Base-by-base conservation (phyloP, 30 jellyfish, hydroid and myxozoan genomes). In the Mastigias papua region DNA sequence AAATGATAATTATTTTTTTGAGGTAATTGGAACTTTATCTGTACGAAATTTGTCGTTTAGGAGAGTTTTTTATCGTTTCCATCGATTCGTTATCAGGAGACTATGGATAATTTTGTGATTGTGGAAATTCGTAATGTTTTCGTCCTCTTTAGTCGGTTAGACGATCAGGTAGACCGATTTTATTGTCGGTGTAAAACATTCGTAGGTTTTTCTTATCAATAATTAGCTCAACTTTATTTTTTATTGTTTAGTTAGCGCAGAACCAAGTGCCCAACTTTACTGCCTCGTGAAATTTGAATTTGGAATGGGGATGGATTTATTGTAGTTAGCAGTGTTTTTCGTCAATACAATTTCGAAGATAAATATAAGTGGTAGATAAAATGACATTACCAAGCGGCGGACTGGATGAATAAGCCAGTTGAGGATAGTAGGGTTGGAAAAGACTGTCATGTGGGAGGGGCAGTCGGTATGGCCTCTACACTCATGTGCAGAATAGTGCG, bases 31-130 rank as follows among this genome's bases (percentile, higher is more conserved):
- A 48, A 21, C 54, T 76, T 48, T 35, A 49, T 29, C 9, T 37
- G 46, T 72, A 49, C 78, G 62, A 51, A 8, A 30, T 11, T 27
- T 11, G 75, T 63, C 34, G 34, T 30, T 37, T 33, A 11, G 74
- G 76, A 77, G 74, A 49, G 60, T 77, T 77, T 61, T 42, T 77
- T 63, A 77, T 48, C 69, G 73, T 69, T 28, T 69, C 57, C 80
- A 48, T 26, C 22, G 27, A 69, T 7, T 4, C 60, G 80, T 69
- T 69, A 61, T 31, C 26, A 54, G 67, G 67, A 54, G 17, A 54
- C 67, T 54, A 54, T 25, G 67, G 67, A 25, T 54, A 63, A 63
- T 25, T 22, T 63, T 63, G 35, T 63, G 42, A 63, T 25, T 63
- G 37, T 7, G 19, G 42, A 27, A 5, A 63, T 27, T 23, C 35